Evolutionary conservation across 2,797 vertebrate species (phyloP), one percentile per base, ranked within the genome.

Genomic region (Hypotaenidia okinawae): DNA sequence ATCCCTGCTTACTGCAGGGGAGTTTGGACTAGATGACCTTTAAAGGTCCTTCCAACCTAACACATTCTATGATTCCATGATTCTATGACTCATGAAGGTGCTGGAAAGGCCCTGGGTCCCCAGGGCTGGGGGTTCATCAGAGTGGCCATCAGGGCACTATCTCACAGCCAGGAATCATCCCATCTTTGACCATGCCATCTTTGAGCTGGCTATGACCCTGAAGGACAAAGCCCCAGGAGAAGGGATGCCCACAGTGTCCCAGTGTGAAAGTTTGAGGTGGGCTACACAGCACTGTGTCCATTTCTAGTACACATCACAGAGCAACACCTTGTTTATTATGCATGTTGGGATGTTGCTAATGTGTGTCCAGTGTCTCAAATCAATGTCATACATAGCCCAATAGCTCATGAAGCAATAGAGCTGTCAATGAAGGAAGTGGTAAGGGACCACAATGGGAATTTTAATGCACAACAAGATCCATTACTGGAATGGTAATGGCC

Each of bases 401-500:
- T 76, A 83, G 74, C 86, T 94, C 5, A 39, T 78, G 89, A 91
- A 84, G 74, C 81, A 91, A 92, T 61, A 92, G 85, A 87, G 69
- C 63, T 93, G 92, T 95, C 96, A 91, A 49, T 41, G 33, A 87
- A 95, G 57, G 76, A 87, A 88, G 54, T 63, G 67, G 87, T 91
- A 94, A 95, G 76, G 69, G 91, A 84, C 90, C 86, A 87, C 92
- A 96, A 73, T 95, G 92, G 83, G 79, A 92, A 93, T 91, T 87
- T 57, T 68, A 96, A 80, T 57, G 63, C 30, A 64, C 74, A 86
- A 79, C 45, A 88, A 75, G 68, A 87, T 93, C 89, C 72, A 80
- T 88, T 95, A 84, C 62, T 73, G 66, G 83, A 93, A 74, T 37
- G 27, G 62, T 86, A 79, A 95, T 64, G 61, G 33, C 49, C 61